Conservation (phyloP, 2,797 vertebrate species). For the Numenius phaeopus region DNA sequence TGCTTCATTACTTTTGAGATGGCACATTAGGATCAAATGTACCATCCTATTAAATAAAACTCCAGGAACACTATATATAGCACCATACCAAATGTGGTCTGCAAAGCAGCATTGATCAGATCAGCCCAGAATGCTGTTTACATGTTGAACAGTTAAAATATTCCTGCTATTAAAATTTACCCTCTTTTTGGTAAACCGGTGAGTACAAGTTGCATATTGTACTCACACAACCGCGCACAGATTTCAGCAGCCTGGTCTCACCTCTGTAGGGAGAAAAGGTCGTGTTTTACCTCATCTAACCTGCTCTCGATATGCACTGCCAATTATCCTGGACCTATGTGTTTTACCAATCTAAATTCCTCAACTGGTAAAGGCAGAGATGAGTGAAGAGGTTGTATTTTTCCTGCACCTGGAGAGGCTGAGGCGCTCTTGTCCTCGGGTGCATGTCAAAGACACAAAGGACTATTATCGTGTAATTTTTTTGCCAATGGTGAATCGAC, state of each 20-base stretch:
- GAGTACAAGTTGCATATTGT: not conserved
- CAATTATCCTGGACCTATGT: fast-evolving
- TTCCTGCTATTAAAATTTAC: constrained; percentile 55
- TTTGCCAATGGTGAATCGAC: not conserved
- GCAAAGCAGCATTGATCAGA: constrained; percentile 71
- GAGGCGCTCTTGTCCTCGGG: not conserved
- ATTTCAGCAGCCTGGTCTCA: not conserved
- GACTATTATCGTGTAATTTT: not conserved
- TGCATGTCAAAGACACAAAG: not conserved
- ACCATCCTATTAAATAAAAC: constrained; percentile 79
- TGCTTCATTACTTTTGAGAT: constrained; percentile 81
- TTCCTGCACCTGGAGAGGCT: not conserved
- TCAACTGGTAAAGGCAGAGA: not conserved
- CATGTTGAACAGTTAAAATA: constrained; percentile 64
- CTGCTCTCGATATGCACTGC: not conserved
- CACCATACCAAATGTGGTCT: constrained; percentile 70
- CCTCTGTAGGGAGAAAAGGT: not conserved
- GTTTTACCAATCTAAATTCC: not conserved
- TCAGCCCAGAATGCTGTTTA: constrained; percentile 65
- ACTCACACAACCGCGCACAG: not conserved
- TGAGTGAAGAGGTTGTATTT: not conserved
- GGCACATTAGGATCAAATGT: constrained; percentile 80
- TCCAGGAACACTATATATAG: constrained; percentile 76
- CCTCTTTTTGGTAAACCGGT: constrained; percentile 35
- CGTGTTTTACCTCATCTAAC: not conserved